Evolutionary conservation across 2,113 vertebrate genomes (phyloP), one percentile per base, ranked within the genome.

Genomic region (Ammodytes dubius): DNA sequence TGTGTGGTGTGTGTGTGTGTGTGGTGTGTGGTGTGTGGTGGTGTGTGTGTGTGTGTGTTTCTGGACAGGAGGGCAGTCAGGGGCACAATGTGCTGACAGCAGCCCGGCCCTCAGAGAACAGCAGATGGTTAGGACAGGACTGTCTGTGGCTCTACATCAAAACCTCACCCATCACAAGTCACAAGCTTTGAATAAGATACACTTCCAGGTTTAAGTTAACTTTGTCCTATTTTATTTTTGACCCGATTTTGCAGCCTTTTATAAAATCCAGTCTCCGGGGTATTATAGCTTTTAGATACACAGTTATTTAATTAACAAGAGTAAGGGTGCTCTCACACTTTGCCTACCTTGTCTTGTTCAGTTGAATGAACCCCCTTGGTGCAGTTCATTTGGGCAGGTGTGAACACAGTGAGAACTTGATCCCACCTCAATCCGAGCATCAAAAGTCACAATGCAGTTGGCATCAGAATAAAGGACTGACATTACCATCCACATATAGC

Each of bases 51-150:
- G 77, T 53, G 49, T 40, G 42, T 39, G 42, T 47, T 57, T 27
- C 27, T 27, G 53, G 58, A 77, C 58, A 78, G 49, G 59, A 84
- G 84, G 81, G 66, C 83, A 69, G 75, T 72, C 66, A 56, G 88
- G 74, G 90, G 45, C 89, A 90, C 67, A 86, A 14, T 81, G 81
- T 81, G 84, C 81, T 91, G 91, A 92, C 88, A 87, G 83, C 85
- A 77, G 82, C 75, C 56, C 76, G 14, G 79, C 75, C 81, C 74
- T 73, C 61, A 37, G 68, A 91, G 82, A 84, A 37, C 68, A 91
- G 80, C 93, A 94, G 92, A 92, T 93, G 93, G 93, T 85, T 75
- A 6, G 79, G 85, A 92, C 89, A 87, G 83, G 72, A 76, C 76
- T 19, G 46, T 53, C 78, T 73, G 67, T 65, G 67, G 67, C 79